Evolutionary conservation across 2,797 vertebrate species (phyloP).

Genomic region (Glyptemys insculpta): DNA sequence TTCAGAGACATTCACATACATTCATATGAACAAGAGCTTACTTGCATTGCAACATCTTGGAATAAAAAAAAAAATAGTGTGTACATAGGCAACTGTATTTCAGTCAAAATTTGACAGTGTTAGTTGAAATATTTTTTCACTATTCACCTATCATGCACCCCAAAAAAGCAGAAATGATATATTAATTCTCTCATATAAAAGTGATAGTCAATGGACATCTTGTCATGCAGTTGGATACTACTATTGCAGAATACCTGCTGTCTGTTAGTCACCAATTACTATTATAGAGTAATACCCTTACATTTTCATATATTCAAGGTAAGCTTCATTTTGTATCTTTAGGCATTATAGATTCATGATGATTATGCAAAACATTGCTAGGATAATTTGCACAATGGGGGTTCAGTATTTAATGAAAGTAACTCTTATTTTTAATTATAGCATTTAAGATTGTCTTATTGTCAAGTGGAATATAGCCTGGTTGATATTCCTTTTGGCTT

Average conservation of each 20-base stretch:
- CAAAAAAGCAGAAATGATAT: not conserved
- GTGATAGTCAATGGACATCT: not conserved
- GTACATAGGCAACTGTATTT: not conserved
- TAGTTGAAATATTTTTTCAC: not conserved
- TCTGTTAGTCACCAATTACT: not conserved
- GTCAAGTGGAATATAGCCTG: conserved; percentile 68
- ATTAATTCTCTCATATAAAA: not conserved
- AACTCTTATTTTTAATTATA: conserved; percentile 82
- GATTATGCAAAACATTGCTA: conserved; percentile 73
- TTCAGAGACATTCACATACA: not conserved
- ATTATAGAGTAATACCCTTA: not conserved
- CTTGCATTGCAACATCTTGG: not conserved
- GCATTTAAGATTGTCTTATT: conserved; percentile 80
- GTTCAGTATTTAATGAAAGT: conserved; percentile 82
- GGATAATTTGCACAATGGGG: conserved; percentile 76
- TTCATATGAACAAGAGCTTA: not conserved
- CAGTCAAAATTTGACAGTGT: not conserved
- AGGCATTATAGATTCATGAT: conserved; percentile 76
- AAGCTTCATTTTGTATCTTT: conserved; percentile 63
- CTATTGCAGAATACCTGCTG: too few relatives aligned
- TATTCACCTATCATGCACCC: not conserved
- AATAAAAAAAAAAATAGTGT: not conserved
- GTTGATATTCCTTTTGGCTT: conserved; percentile 49
- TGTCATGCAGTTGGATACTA: not conserved
- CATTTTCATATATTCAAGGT: conserved; percentile 39